These are phyloP conservation scores for Onychostoma macrolepis DNA, from an alignment of 2,113 vertebrate genomes.

Conservation along the genomic window DNA sequence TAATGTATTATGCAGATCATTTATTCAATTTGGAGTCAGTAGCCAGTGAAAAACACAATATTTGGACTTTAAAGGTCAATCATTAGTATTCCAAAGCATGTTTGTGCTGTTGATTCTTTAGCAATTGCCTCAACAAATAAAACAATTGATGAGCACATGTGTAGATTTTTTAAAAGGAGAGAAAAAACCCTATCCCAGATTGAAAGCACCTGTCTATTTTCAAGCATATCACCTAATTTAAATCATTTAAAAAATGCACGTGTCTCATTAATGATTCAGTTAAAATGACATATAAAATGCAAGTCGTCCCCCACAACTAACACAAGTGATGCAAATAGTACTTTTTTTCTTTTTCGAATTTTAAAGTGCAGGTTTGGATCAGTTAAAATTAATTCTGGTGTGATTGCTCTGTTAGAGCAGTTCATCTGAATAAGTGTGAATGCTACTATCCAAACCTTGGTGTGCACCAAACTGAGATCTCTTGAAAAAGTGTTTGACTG, in stretches of 20 bases:
- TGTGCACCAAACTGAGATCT: too few relatives aligned
- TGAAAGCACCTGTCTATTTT: background rate
- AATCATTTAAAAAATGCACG: background rate
- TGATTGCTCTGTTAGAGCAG: too few relatives aligned
- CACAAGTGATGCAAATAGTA: background rate
- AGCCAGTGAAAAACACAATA: conserved; percentile 55
- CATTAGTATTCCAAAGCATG: conserved; percentile 54
- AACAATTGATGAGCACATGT: conserved; percentile 49
- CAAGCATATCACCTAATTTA: background rate
- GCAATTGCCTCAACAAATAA: conserved; percentile 32
- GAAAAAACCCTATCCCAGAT: background rate
- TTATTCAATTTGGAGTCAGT: conserved; percentile 69
- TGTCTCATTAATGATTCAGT: background rate
- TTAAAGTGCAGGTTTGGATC: too few relatives aligned
- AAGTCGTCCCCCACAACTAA: background rate
- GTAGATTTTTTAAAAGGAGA: background rate
- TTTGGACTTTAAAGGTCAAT: conserved; percentile 68
- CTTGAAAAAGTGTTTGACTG: too few relatives aligned
- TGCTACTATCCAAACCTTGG: too few relatives aligned
- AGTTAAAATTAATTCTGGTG: too few relatives aligned
- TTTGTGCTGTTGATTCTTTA: conserved; percentile 54
- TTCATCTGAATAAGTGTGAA: too few relatives aligned
- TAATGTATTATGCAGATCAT: conserved; percentile 68
- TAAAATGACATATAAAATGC: background rate
- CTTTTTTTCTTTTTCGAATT: background rate